Percentiles rank a stretch among this genome's conserved stretches.
Evolutionary conservation across 1,140 invertebrate species (phyloP).

Genomic region (Musca domestica): DNA sequence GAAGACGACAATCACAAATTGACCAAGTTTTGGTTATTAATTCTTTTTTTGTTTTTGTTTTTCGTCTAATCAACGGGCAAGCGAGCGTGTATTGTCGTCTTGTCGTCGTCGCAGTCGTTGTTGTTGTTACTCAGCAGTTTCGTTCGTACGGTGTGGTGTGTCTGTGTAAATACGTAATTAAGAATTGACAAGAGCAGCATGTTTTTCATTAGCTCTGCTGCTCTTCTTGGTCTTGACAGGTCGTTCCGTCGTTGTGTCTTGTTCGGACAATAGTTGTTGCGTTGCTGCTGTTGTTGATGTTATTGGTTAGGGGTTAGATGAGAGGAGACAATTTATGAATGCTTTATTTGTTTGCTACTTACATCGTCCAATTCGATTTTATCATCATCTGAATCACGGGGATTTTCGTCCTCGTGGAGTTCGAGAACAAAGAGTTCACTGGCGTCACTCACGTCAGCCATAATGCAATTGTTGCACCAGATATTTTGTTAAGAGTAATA

Average conservation of each 20-base stretch:
- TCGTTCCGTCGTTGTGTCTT: not conserved
- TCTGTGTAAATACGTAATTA: conserved; percentile 13
- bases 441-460: conserved; percentile 63
- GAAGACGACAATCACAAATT: conserved; percentile 2
- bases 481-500: conserved; percentile 41
- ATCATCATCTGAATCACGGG: conserved; percentile 79
- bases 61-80: no score
- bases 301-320: no score
- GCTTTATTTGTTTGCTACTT: conserved; percentile 40
- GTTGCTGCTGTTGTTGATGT: not conserved
- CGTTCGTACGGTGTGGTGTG: not conserved
- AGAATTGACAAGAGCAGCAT: conserved; percentile 1
- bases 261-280: not conserved
- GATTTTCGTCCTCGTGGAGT: conserved; percentile 70
- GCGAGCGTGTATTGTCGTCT: no score
- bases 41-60: not conserved
- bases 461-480: conserved; percentile 39
- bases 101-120: no score
- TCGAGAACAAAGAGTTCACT: conserved; percentile 82
- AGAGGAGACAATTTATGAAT: not conserved
- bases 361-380: conserved; percentile 81
- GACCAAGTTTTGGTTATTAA: conserved; percentile 2
- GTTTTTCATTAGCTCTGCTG: not conserved
- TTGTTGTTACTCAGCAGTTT: no score
- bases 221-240: not conserved